These are phyloP conservation scores for Amphilophus citrinellus DNA, from an alignment of 2,113 vertebrate genomes.

Conservation along the genomic window DNA sequence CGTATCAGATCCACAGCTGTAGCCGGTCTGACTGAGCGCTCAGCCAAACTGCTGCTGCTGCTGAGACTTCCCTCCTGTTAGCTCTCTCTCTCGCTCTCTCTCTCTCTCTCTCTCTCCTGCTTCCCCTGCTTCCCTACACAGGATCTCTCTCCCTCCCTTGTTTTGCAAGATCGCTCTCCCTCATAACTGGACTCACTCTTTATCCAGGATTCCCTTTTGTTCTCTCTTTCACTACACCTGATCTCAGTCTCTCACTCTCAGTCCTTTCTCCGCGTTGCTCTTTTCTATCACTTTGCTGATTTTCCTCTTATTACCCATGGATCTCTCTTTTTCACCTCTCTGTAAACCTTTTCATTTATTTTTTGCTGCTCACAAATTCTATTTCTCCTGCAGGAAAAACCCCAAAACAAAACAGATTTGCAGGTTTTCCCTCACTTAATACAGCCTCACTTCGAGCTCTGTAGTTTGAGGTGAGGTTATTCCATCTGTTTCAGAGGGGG, in stretches of 20 bases:
- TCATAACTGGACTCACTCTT: slow-evolving; percentile 25
- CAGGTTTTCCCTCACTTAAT: background rate
- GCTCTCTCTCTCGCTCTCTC: slow-evolving; percentile 20
- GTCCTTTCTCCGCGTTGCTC: slow-evolving; percentile 4
- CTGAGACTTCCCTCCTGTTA: slow-evolving; percentile 59
- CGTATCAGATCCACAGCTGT: slow-evolving; percentile 72
- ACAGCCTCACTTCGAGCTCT: background rate
- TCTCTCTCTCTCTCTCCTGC: slow-evolving; percentile 32
- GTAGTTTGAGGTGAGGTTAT: background rate
- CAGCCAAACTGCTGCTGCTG: slow-evolving; percentile 65
- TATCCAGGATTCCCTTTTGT: slow-evolving; percentile 51
- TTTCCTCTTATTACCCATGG: background rate
- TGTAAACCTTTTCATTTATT: background rate
- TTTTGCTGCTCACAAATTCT: background rate
- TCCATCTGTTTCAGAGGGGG: background rate
- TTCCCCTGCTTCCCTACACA: slow-evolving; percentile 39
- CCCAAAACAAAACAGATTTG: background rate
- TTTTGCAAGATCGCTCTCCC: slow-evolving; percentile 16
- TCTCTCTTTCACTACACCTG: slow-evolving; percentile 32
- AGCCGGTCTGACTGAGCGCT: slow-evolving; percentile 58
- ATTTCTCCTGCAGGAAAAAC: background rate
- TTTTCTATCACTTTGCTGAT: slow-evolving; percentile 4
- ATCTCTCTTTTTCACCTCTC: slow-evolving; percentile 5
- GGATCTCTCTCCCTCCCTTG: slow-evolving; percentile 34
- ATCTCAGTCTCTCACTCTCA: slow-evolving; percentile 31